Conservation (phyloP, 1,140 invertebrate genomes). For the Philotrypesis tridentata region DNA sequence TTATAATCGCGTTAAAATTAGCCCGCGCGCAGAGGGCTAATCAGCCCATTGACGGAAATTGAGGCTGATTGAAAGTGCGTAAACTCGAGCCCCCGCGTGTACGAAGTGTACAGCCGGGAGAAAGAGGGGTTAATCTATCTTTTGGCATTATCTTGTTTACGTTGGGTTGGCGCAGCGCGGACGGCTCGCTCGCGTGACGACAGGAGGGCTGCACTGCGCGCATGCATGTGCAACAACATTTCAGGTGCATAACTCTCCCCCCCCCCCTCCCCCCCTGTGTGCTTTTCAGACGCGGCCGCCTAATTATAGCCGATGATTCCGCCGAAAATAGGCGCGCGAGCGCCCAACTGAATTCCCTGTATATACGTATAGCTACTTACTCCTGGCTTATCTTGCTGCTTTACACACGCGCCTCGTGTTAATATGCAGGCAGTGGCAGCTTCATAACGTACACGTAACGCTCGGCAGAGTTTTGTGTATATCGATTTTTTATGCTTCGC, state of each 20-base stretch:
- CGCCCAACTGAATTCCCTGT: neutral
- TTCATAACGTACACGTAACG: too few species aligned
- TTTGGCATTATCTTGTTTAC: constrained; percentile 56
- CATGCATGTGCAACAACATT: constrained; percentile 60
- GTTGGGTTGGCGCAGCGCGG: constrained; percentile 35
- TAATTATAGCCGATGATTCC: constrained; percentile 60
- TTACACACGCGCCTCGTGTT: neutral
- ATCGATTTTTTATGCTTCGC: too few species aligned
- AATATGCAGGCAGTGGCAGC: too few species aligned
- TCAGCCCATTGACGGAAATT: constrained; percentile 20
- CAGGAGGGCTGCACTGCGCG: neutral
- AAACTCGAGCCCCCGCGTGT: neutral
- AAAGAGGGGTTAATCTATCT: constrained; percentile 37
- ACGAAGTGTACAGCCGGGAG: neutral
- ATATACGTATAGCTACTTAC: neutral
- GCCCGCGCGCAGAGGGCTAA: neutral
- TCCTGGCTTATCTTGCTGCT: neutral
- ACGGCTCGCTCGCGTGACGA: constrained; percentile 47
- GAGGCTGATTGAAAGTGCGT: constrained; percentile 6
- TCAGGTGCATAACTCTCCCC: constrained; percentile 59
- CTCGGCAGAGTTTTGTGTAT: too few species aligned
- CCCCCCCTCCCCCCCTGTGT: constrained; percentile 47
- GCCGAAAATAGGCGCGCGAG: constrained; percentile 46
- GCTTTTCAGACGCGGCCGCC: constrained; percentile 15
- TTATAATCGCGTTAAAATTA: constrained; percentile 35